Base-by-base conservation (phyloP, 2,113 vertebrate genomes). In the Maccullochella peelii region DNA sequence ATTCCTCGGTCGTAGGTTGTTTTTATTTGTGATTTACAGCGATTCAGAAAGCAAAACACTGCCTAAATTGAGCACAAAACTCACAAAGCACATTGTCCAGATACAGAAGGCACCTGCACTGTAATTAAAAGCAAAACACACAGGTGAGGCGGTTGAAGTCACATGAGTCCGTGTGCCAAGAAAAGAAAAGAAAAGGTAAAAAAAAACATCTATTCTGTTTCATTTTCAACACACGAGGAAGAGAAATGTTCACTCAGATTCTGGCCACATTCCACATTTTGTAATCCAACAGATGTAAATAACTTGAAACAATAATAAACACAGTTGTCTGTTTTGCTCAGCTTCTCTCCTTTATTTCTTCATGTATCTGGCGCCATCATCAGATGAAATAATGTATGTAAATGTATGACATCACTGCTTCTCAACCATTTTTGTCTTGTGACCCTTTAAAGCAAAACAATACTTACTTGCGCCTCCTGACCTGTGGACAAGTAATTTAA, bases 261-360 rank as follows among this genome's bases (percentile, higher is more conserved):
- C 81, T 79, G 75, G 69, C 77, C 77, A 94, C 90, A 93, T 93
- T 95, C 92, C 91, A 93, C 66, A 49, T 93, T 94, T 94, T 94
- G 66, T 92, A 93, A 92, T 77, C 9, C 58, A 88, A 83, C 57
- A 88, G 77, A 88, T 94, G 93, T 94, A 94, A 94, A 93, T 93
- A 92, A 82, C 70, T 84, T 88, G 40, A 85, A 92, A 79, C 23
- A 83, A 86, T 81, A 90, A 93, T 87, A 92, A 92, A 92, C 74
- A 63, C 57, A 85, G 33, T 88, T 90, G 72, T 92, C 80, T 92
- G 87, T 87, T 91, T 91, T 89, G 82, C 15, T 80, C 84, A 84
- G 83, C 58, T 15, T 82, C 52, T 58, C 65, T 30, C 52, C 12
- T 25, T 82, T 77, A 16, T 68, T 79, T 70, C 27, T 36, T 58